Evolutionary conservation across 2,888 invertebrate species (phyloP), one percentile per base, ranked within the genome.

Genomic region (Sminthurinus aureus): DNA sequence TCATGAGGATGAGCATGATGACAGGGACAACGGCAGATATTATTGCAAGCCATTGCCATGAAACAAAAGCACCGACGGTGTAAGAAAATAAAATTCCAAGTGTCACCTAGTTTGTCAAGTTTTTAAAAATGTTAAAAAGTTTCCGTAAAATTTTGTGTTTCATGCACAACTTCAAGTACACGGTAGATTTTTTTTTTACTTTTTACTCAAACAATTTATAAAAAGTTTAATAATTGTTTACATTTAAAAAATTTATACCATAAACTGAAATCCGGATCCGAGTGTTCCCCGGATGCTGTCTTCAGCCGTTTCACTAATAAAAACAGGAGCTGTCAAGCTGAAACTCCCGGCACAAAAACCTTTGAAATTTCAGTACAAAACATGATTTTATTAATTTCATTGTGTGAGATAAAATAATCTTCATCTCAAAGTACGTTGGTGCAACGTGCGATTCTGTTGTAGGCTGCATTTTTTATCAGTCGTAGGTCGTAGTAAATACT

Each of bases 291-390:
- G 92, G 88, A 96, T 94, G 51, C 94, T 93, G 88, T 94, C 95
- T 88, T 96, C 94, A 0, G 96, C 93, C 76, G 96, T 96, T 91
- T 98, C 98, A 74, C 94, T 94, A 8, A 94, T 94, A 89, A 96
- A 96, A 86, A 96, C 93, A 0, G 97, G 97, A 0, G 94, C 95
- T 0, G 95, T 94, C n/a, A 96, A 93, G 89, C 96, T 96, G 89
- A 95, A 95, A 0, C 96, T 95, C 51, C 96, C 96, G 52, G 94
- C 94, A 18, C 95, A 94, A 69, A 95, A 89, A 50, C 96, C 96
- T 3, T 11, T 22, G 71, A n/a, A 64, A 64, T 18, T 2, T 64
- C 13, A 64, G 9, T 64, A n/a, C 13, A 64, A 9, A n/a, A 13
- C 3, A 64, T n/a, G 15, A 12, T 64, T 0, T 64, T 64, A 13